phyloP scores from a whole-genome alignment of 2,888 invertebrate genomes.

The Mesochorus sp. region DNA sequence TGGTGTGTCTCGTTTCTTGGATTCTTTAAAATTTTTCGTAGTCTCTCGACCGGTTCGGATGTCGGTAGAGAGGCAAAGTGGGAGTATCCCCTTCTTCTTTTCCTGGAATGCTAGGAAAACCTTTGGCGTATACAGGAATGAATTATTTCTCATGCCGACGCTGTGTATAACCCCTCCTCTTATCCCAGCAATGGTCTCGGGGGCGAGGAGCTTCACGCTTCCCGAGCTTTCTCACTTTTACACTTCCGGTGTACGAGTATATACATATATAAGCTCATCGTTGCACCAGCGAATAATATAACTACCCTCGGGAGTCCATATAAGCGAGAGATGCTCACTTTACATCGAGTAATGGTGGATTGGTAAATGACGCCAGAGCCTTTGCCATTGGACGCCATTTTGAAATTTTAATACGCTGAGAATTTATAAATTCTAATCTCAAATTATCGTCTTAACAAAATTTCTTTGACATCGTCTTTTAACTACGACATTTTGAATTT shows the following conservation, averaged over 20 bases:
- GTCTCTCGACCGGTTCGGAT: constrained; percentile 3
- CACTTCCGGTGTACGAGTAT: constrained; percentile 34
- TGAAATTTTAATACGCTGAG: background rate
- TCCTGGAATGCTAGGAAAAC: background rate
- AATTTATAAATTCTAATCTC: no score
- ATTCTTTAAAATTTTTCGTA: constrained; percentile 38
- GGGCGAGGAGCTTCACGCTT: constrained; percentile 36
- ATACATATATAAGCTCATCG: no score
- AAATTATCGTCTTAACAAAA: no score
- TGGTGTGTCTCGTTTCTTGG: constrained; percentile 20
- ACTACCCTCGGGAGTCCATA: constrained; percentile 20
- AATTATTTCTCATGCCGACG: constrained; percentile 47
- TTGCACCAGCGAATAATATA: background rate
- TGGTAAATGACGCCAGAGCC: no score
- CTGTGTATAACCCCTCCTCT: constrained; percentile 25
- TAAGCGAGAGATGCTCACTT: constrained; percentile 20
- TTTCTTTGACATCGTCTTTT: no score
- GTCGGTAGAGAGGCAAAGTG: constrained; percentile 8
- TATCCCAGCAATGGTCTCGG: constrained; percentile 15
- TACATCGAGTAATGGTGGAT: background rate
- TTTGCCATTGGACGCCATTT: background rate
- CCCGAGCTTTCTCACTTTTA: constrained; percentile 36
- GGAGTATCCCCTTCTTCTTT: no score
- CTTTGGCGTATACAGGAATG: constrained; percentile 31
- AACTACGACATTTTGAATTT: no score